Conservation (phyloP, 2,113 vertebrate species). For the Aptenodytes forsteri region DNA sequence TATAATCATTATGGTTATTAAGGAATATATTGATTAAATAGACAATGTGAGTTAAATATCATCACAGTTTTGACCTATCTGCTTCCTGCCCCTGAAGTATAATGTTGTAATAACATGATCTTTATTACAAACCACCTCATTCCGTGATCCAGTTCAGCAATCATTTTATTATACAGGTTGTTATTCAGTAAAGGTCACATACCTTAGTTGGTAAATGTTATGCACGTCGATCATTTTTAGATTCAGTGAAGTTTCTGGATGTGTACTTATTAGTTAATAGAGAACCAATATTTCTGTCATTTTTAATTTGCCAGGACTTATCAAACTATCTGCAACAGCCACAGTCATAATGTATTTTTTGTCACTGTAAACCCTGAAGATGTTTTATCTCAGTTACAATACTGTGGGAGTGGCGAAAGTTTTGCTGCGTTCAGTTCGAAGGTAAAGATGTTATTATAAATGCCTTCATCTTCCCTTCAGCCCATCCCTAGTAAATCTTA, state of each 20-base stretch:
- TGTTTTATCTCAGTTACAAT: background rate
- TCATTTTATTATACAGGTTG: background rate
- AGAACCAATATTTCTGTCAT: background rate
- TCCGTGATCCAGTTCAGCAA: background rate
- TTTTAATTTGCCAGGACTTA: background rate
- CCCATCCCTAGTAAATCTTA: background rate
- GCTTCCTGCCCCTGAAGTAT: background rate
- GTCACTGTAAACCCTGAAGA: background rate
- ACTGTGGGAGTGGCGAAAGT: background rate
- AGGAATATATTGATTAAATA: background rate
- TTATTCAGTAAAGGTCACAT: constrained; percentile 10
- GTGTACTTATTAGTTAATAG: background rate
- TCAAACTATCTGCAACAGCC: background rate
- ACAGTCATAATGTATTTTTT: background rate
- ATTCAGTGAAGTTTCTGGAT: background rate
- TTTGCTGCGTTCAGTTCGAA: background rate
- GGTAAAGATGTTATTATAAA: background rate
- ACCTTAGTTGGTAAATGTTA: background rate
- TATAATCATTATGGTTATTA: background rate
- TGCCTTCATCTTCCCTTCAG: background rate
- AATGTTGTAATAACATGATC: background rate
- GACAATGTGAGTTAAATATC: background rate
- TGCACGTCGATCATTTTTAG: background rate
- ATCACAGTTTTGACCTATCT: background rate
- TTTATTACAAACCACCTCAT: background rate